Percentiles rank a stretch among this genome's conserved stretches.
These are phyloP conservation scores for Garra rufa DNA, from an alignment of 2,113 vertebrate species.

Conservation along the genomic window DNA sequence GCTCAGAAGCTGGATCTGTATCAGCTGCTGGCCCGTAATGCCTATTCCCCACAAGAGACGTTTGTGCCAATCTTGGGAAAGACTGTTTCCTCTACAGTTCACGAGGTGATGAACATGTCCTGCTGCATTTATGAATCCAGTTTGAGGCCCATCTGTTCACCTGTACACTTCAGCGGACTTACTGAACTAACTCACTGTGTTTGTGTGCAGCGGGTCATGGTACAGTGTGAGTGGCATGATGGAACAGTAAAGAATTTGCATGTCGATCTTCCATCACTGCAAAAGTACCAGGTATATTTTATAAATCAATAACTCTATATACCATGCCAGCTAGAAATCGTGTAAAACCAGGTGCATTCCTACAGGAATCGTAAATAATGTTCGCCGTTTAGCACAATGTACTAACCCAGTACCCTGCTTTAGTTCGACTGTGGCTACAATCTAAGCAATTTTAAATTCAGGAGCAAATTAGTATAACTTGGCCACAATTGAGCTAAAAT, in stretches of 20 bases:
- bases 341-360: background rate
- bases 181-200: background rate
- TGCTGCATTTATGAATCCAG: background rate
- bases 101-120: conserved; percentile 68
- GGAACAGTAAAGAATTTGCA: conserved; percentile 84
- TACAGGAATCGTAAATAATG: background rate
- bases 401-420: background rate
- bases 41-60: conserved; percentile 76
- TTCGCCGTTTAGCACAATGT: background rate
- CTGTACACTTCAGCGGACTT: background rate
- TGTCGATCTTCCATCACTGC: conserved; percentile 76
- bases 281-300: conserved; percentile 77
- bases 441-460: background rate
- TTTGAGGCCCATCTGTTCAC: conserved; percentile 7
- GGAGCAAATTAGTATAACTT: background rate
- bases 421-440: background rate
- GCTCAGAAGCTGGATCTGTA: conserved; percentile 83
- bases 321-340: background rate
- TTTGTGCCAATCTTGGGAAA: conserved; percentile 84
- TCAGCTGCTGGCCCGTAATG: conserved; percentile 80
- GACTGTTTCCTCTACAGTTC: conserved; percentile 78
- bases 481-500: background rate
- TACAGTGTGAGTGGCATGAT: conserved; percentile 82
- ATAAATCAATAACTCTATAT: background rate
- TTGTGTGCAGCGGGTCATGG: conserved; percentile 76